Evolutionary conservation across 2,797 vertebrate genomes (phyloP), one percentile per base, ranked within the genome.

Genomic region (Silurus lanzhouensis): DNA sequence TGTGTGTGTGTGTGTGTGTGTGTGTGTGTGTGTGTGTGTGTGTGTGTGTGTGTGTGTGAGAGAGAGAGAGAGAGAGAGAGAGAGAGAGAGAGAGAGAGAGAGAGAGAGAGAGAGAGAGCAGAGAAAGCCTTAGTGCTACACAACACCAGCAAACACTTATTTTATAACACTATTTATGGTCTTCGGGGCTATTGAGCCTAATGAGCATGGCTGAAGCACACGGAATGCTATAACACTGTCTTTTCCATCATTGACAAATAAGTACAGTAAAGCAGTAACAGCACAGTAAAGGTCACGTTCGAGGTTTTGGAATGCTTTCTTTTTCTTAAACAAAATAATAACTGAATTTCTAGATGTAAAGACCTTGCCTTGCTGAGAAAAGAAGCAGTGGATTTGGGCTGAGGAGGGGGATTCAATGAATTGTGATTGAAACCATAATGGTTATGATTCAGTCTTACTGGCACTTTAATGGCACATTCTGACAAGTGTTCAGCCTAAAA

Each of bases 51-150:
- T 1, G 27, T 27, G 27, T 27, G 27, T 27, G 27, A 27, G 27
- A 27, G 27, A 27, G 27, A 27, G 27, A 27, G 27, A 27, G 27
- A 27, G 27, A 27, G 27, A 27, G 31, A 31, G 31, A 31, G 31
- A 38, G 38, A 38, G 38, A 57, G 13, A 52, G 9, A 74, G 25
- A 82, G 15, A 64, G 19, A 38, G 5, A 17, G 17, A 55, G 68
- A 27, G 7, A 17, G 6, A 61, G 19, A 66, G n/a, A 64, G 0
- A 27, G 19, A 61, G 17, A 67, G 44, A 66, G n/a, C 7, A 61
- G 17, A 67, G 55, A 66, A 25, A 52, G 58, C 46, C n/a, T 3
- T 77, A 13, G 79, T 90, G 84, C 72, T 60, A 12, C 68, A 81
- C 57, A 83, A 57, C 58, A 82, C 25, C 25, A 64, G 19, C 61